Evolutionary conservation across 2,888 invertebrate species (phyloP).

Genomic region (Eustalomyia histrio): DNA sequence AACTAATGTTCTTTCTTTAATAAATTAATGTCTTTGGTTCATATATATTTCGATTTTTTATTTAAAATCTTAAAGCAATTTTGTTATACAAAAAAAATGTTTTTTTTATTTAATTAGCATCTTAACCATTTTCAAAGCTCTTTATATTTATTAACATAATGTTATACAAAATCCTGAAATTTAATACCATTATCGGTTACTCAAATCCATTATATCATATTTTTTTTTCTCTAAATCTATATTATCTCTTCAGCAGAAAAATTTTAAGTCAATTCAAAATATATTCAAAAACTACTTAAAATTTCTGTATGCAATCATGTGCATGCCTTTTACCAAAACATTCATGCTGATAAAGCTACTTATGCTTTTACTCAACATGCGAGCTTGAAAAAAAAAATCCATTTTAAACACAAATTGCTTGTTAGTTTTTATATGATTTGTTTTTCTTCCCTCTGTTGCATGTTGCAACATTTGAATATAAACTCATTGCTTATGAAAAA

Average conservation of each 20-base stretch:
- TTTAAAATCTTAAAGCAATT: too few relatives aligned
- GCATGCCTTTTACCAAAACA: constrained; percentile 10
- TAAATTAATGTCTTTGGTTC: too few relatives aligned
- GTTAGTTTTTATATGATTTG: constrained; percentile 8
- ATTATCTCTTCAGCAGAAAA: neutral
- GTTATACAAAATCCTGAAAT: neutral
- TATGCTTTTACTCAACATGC: constrained; percentile 20
- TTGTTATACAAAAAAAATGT: too few relatives aligned
- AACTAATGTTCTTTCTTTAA: too few relatives aligned
- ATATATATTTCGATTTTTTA: too few relatives aligned
- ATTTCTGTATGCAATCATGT: constrained; percentile 21
- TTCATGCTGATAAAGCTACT: constrained; percentile 15
- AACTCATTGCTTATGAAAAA: constrained; percentile 19
- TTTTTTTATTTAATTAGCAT: too few relatives aligned
- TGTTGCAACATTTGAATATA: constrained; percentile 17
- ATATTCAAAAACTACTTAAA: constrained; percentile 8
- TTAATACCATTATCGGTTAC: neutral
- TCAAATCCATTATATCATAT: neutral
- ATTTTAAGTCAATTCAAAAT: neutral
- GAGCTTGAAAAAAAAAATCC: constrained; percentile 14
- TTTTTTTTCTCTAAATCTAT: neutral
- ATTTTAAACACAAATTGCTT: constrained; percentile 24
- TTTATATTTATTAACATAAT: neutral
- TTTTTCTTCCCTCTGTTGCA: constrained; percentile 1
- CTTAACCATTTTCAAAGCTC: neutral